Evolutionary conservation across 2,888 invertebrate genomes (phyloP), one percentile per base, ranked within the genome.

Genomic region (Habroteleia sp.): DNA sequence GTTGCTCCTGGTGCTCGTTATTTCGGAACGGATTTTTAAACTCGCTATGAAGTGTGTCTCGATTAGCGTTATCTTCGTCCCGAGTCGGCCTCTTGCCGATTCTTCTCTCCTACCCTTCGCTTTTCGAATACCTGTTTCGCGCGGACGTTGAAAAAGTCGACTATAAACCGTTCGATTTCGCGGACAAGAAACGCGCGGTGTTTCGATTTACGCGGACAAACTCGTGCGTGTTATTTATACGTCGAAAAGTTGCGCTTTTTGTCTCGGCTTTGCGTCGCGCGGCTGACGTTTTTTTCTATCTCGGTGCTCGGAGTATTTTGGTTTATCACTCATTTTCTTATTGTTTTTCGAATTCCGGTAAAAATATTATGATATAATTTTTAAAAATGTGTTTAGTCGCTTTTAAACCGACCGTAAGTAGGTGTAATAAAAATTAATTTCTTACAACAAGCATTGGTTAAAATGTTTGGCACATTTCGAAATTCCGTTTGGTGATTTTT

Each of bases 111-210:
- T 25, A 11, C 50, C 39, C 42, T 14, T 1, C 41, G 23, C 56
- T 63, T 74, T 69, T 65, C 63, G 63, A 74, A 74, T 74, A 74
- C 74, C 65, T 69, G 74, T 74, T 74, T 63, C 69, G 63, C 60
- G 66, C 16, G 63, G 69, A 46, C 58, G 56, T 0, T 56, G 41
- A 74, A 74, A 74, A 74, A 63, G 65, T 69, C 54, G 65, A 5
- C 56, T 58, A 69, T 65, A 75, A 75, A 75, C 69, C 74, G 65
- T 71, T 71, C 74, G 74, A 71, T 75, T 74, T 75, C 63, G 74
- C 68, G 68, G 25, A 44, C 66, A 41, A 35, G 46, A 13, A 46
- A 41, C 20, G 31, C 41, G 60, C 54, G 52, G 29, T 42, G 33
- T 58, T 56, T 52, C 54, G 39, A 60, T 56, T 39, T 10, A 17